phyloP scores from a whole-genome alignment of 1,140 invertebrate species.

The Trichoplusia ni region DNA sequence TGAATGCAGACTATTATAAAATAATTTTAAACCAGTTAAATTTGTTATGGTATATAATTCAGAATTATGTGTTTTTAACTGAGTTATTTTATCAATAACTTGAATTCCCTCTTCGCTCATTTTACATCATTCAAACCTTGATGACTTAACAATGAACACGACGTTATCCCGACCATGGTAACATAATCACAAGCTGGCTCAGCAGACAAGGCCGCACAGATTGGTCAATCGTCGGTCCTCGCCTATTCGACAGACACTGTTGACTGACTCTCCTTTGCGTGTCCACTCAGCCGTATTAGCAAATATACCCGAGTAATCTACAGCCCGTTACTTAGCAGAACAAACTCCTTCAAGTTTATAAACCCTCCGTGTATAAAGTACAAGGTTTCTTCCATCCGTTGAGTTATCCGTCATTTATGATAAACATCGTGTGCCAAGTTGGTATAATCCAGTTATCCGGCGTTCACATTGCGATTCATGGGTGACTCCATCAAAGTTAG shows the following conservation, averaged over 20 bases:
- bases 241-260: not conserved
- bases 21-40: too few species aligned
- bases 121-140: too few species aligned
- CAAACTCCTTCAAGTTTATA: not conserved
- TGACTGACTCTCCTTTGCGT: not conserved
- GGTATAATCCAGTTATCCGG: not conserved
- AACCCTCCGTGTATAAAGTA: not conserved
- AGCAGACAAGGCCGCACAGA: too few species aligned
- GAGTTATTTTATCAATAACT: too few species aligned
- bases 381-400: not conserved
- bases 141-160: too few species aligned
- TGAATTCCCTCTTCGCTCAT: too few species aligned
- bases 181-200: too few species aligned
- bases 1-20: too few species aligned
- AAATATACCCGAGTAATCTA: not conserved
- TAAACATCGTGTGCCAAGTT: not conserved
- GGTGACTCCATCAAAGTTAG: slow-evolving; percentile 10
- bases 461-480: not conserved
- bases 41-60: too few species aligned
- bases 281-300: not conserved
- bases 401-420: not conserved
- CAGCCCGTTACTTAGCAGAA: not conserved
- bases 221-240: not conserved
- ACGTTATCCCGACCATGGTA: too few species aligned
- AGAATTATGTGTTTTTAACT: too few species aligned